Conservation (phyloP, 2,113 vertebrate species). For the Pleuronectes platessa region DNA sequence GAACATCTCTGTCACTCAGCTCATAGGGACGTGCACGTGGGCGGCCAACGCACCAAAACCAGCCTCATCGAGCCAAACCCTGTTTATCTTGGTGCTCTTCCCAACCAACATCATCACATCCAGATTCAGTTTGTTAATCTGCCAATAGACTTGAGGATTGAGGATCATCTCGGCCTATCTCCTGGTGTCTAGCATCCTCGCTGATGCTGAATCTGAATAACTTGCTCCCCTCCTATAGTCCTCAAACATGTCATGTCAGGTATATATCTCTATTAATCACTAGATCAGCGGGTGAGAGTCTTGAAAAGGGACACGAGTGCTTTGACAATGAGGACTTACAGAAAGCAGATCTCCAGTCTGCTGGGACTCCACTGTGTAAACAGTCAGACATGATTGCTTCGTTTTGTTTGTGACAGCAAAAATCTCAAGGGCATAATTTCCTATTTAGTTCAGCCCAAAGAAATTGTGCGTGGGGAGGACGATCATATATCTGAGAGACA, state of each 20-base stretch:
- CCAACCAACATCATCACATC: constrained; percentile 36
- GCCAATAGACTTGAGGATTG: neutral
- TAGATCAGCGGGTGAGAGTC: constrained; percentile 28
- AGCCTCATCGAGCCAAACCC: constrained; percentile 47
- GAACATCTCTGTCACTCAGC: constrained; percentile 57
- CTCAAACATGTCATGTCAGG: constrained; percentile 1
- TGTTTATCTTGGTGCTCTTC: constrained; percentile 71
- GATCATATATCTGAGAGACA: constrained; percentile 23
- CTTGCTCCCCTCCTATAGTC: neutral
- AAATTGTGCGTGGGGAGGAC: constrained; percentile 44
- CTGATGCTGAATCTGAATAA: neutral
- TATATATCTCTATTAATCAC: constrained; percentile 14
- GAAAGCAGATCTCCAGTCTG: constrained; percentile 38
- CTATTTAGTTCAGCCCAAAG: constrained; percentile 27
- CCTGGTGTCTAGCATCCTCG: neutral
- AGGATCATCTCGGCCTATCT: neutral
- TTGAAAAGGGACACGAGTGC: constrained; percentile 19
- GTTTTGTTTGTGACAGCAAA: constrained; percentile 55
- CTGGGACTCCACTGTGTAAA: constrained; percentile 59
- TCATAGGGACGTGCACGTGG: constrained; percentile 48
- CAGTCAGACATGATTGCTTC: constrained; percentile 50
- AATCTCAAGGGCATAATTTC: constrained; percentile 53
- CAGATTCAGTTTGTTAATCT: constrained; percentile 2
- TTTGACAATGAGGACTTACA: constrained; percentile 43
- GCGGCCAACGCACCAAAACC: constrained; percentile 45